phyloP scores from a whole-genome alignment of 1,140 invertebrate species.

The Cydia pomonella region DNA sequence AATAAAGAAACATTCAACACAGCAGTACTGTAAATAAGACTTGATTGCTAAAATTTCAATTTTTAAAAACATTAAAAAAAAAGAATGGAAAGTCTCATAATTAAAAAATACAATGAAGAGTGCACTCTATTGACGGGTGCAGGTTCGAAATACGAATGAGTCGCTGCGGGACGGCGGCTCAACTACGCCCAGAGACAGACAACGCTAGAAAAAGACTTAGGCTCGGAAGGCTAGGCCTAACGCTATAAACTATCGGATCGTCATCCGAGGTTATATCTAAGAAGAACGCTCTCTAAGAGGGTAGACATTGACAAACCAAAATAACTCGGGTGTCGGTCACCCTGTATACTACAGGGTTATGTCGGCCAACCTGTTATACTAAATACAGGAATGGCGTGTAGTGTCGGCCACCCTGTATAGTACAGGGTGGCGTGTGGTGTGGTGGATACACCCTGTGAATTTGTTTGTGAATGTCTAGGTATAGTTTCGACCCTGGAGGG shows the following conservation, averaged over 20 bases:
- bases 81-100: constrained; percentile 42
- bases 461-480: not conserved
- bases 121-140: constrained; percentile 22
- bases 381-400: too few relatives aligned
- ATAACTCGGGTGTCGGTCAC: not conserved
- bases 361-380: too few relatives aligned
- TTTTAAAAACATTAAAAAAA: constrained; percentile 46
- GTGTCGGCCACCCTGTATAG: too few relatives aligned
- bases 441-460: not conserved
- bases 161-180: not conserved
- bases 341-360: not conserved
- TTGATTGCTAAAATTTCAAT: constrained; percentile 49
- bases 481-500: not conserved
- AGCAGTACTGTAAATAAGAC: constrained; percentile 44
- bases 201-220: constrained; percentile 30
- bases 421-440: too few relatives aligned
- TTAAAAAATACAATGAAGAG: constrained; percentile 23
- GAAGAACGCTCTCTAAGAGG: constrained; percentile 11
- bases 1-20: not conserved
- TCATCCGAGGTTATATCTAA: constrained; percentile 31
- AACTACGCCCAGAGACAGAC: constrained; percentile 21
- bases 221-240: constrained; percentile 30
- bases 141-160: not conserved
- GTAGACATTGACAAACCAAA: not conserved
- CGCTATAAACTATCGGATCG: constrained; percentile 22